Conservation (phyloP, 2,888 invertebrate species). For the Harpagoxenus sublaevis region DNA sequence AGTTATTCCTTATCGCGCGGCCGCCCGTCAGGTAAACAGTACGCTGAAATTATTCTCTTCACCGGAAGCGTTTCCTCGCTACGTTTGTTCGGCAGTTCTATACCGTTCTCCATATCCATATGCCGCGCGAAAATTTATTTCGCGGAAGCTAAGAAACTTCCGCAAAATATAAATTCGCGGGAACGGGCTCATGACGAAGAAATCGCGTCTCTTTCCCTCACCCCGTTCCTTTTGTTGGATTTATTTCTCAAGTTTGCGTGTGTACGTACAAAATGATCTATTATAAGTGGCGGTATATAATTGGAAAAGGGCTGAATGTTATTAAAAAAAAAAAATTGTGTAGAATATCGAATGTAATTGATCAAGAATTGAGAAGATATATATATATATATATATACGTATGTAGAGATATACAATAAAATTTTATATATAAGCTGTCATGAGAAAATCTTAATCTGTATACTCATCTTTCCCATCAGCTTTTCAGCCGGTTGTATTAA, state of each 20-base stretch:
- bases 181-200: neutral
- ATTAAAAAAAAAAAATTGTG: neutral
- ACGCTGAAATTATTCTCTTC: constrained; percentile 44
- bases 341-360: neutral
- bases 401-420: neutral
- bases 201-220: neutral
- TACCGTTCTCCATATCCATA: too few species aligned
- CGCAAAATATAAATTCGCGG: neutral
- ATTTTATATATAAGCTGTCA: neutral
- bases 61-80: constrained; percentile 58
- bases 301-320: neutral
- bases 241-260: neutral
- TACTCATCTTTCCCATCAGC: neutral
- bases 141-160: neutral
- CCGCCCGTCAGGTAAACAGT: constrained; percentile 55
- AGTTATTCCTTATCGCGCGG: constrained; percentile 57
- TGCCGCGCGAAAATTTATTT: neutral
- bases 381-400: too few species aligned
- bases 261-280: neutral
- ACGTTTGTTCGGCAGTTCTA: constrained; percentile 14
- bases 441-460: neutral
- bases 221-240: neutral
- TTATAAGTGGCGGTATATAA: neutral
- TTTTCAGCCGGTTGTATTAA: neutral
- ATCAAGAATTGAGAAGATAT: neutral